Evolutionary conservation across 2,797 vertebrate species (phyloP), one percentile per base, ranked within the genome.

Genomic region (Scarus forsteni): DNA sequence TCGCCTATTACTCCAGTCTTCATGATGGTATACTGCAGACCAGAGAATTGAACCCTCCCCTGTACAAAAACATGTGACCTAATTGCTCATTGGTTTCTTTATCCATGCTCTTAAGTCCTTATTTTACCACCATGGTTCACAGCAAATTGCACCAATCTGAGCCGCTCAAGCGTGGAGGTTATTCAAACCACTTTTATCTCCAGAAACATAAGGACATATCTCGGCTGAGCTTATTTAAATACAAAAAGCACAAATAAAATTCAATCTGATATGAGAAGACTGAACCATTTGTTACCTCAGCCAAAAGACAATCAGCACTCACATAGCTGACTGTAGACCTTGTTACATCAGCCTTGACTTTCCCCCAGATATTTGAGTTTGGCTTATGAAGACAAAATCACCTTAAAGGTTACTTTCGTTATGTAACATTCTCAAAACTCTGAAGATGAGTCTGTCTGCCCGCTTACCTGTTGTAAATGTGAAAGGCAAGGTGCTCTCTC

Each of bases 391-490:
- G 38, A 49, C 52, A 53, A 75, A 77, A 73, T 48, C 60, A 66
- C 60, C 58, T 27, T 15, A 52, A 65, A 83, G 43, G 46, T 60
- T 71, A 62, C 16, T 46, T 35, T 38, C 62, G 67, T 85, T 71
- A 83, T 51, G 69, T 16, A 68, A 73, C 79, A 87, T 85, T 87
- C 76, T 69, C 54, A 35, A 80, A 71, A 91, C 84, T 79, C 81
- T 88, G 48, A 45, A 66, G 76, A 81, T 77, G 80, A 77, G 62
- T 60, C 66, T 6, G 62, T 75, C 66, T 77, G 57, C 51, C 54
- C 44, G 56, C 46, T 74, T 42, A 27, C 52, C 69, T 80, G 74
- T 54, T 70, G 60, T 55, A 66, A 67, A 69, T 56, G 18, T 67
- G 77, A 60, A 64, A 77, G 19, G 39, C 60, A 77, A 85, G 54